A percentile compares a stretch with the other conserved stretches of the same genome.
Evolutionary conservation across 2,888 invertebrate species (phyloP).

Genomic region (Pemphredon lugubris): DNA sequence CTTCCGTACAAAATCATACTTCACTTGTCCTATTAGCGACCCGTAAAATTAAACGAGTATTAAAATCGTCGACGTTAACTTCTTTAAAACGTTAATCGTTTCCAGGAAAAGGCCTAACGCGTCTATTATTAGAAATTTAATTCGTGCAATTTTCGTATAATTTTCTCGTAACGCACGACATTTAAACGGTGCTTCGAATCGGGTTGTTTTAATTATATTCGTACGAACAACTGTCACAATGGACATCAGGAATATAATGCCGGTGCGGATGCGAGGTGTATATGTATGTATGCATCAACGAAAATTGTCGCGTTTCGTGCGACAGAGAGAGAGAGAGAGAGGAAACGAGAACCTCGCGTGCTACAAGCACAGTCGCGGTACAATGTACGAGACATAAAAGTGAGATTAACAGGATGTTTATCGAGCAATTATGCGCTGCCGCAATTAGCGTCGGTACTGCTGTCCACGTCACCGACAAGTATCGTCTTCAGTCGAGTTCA

Average conservation of each 20-base stretch:
- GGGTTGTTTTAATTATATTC: conserved; percentile 39
- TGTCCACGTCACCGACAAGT: conserved; percentile 51
- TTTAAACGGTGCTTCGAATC: not conserved
- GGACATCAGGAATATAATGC: conserved; percentile 12
- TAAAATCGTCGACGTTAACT: conserved; percentile 1
- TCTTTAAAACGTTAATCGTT: too few species aligned
- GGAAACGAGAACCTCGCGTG: conserved; percentile 58
- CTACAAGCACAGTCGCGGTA: conserved; percentile 37
- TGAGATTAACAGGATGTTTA: conserved; percentile 79
- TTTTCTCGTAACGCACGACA: too few species aligned
- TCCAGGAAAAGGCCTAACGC: too few species aligned
- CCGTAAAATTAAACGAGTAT: too few species aligned
- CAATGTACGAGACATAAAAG: conserved; percentile 65
- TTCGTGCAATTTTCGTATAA: not conserved
- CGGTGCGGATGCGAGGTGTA: conserved; percentile 47
- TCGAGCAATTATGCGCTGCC: conserved; percentile 76
- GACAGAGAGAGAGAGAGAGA: conserved; percentile 25
- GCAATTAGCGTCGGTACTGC: conserved; percentile 72
- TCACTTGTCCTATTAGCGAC: too few species aligned
- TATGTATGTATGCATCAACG: conserved; percentile 34
- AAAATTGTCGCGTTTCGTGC: conserved; percentile 54
- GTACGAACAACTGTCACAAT: conserved; percentile 18
- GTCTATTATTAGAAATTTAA: not conserved
- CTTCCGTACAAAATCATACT: too few species aligned
- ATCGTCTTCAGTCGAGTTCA: conserved; percentile 40